Base-by-base conservation (phyloP, 2,797 vertebrate species). In the Vipera ursinii region DNA sequence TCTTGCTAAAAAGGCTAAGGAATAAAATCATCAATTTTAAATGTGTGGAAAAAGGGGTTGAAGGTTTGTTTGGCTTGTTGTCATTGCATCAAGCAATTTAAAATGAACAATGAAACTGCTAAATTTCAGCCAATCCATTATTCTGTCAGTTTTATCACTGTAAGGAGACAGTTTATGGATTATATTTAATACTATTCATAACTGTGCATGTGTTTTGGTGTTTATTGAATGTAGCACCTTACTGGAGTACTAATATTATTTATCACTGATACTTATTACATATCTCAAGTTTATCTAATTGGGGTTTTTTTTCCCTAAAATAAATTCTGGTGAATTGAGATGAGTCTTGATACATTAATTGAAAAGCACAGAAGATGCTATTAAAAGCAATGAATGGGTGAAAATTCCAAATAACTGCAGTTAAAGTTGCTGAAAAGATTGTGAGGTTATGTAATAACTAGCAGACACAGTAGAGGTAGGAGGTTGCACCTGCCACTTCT, bases 121-220 rank as follows among this genome's bases (percentile, higher is more conserved):
- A 92, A 86, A 86, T 86, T 38, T 65, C 51, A 92, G 88, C 88
- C 51, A 92, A 57, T 92, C 88, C 86, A 86, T 92, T 86, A 61
- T 55, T 92, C 38, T 90, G 60, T 90, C 88, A 90, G 59, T 44
- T 92, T 92, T 92, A 92, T 92, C 88, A 63, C 73, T 86, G 48
- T 48, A 51, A 92, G 48, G 51, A 90, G 92, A 89, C 13, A 44
- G 69, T 82, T 86, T 87, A 89, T 69, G 26, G 78, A 24, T 53
- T 69, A 24, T 55, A 56, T 20, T 69, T 92, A 82, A 55, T 38
- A 86, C 26, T 69, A 48, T 90, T 90, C 32, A 86, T 86, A 61
- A 87, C 51, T 65, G 56, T 56, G 26, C 26, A 87, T 78, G 63
- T 89, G 89, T 61, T 89, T 85, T 89, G 9, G 32, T 24, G 63